These are phyloP conservation scores for Darevskia mixta DNA, from an alignment of 2,797 vertebrate genomes.

Conservation along the genomic window DNA sequence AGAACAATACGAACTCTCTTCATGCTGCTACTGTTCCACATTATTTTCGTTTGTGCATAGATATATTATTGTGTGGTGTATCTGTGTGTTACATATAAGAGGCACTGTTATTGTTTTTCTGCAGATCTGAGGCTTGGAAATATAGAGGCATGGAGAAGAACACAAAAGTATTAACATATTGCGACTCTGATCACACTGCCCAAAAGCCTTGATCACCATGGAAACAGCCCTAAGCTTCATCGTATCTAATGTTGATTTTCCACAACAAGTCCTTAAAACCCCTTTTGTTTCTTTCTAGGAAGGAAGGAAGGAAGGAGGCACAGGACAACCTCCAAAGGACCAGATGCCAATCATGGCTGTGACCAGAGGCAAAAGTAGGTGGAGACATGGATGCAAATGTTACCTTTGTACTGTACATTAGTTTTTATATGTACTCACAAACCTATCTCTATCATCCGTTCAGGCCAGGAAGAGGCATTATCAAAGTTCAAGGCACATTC, in stretches of 20 bases:
- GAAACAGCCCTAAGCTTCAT: conserved; percentile 76
- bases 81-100: not conserved
- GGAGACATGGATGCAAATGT: too few relatives aligned
- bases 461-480: too few relatives aligned
- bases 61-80: not conserved
- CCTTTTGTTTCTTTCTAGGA: conserved; percentile 70
- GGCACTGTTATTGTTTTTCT: conserved; percentile 6
- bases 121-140: not conserved
- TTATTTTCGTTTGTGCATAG: not conserved
- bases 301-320: not conserved
- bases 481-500: too few relatives aligned
- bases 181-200: conserved; percentile 73
- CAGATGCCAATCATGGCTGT: too few relatives aligned
- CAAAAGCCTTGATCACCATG: conserved; percentile 76
- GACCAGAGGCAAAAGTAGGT: too few relatives aligned
- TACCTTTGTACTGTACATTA: too few relatives aligned
- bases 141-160: conserved; percentile 59
- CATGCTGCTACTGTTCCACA: not conserved
- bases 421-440: too few relatives aligned
- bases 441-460: too few relatives aligned
- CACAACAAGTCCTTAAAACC: conserved; percentile 77
- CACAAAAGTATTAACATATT: conserved; percentile 78
- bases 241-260: conserved; percentile 73
- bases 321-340: too few relatives aligned
- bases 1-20: not conserved